A percentile compares a stretch with the other conserved stretches of the same genome.
Evolutionary conservation across 2,113 vertebrate genomes (phyloP).

Genomic region (Periophthalmodon schlosseri): DNA sequence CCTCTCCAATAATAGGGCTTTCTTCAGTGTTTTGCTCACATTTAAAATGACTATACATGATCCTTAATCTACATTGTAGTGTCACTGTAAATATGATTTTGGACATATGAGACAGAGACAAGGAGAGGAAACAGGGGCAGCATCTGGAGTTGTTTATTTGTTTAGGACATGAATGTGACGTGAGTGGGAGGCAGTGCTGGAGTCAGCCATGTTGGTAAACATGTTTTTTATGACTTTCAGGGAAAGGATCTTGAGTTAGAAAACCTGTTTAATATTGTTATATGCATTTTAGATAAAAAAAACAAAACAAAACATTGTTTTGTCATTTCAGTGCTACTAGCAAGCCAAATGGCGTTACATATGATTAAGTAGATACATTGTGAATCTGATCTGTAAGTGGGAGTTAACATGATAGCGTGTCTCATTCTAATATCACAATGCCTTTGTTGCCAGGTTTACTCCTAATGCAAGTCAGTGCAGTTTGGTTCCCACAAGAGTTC

Average conservation of each 20-base stretch:
- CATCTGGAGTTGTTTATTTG: constrained; percentile 19
- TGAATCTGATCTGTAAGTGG: not conserved
- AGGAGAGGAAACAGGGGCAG: constrained; percentile 17
- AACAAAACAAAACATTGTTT: not conserved
- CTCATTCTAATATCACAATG: not conserved
- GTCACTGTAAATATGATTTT: constrained; percentile 8
- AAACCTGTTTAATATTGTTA: not conserved
- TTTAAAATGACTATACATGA: constrained; percentile 10
- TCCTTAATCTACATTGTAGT: not conserved
- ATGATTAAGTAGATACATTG: not conserved
- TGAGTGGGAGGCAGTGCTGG: constrained; percentile 16
- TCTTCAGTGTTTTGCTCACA: constrained; percentile 17
- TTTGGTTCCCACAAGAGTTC: no score
- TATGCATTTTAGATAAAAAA: not conserved
- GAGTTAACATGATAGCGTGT: not conserved
- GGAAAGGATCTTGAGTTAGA: not conserved
- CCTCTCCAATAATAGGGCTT: constrained; percentile 10
- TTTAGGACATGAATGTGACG: not conserved
- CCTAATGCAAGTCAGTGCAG: no score
- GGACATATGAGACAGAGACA: not conserved
- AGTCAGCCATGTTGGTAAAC: constrained; percentile 7
- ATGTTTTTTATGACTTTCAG: not conserved
- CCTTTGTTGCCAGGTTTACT: not conserved
- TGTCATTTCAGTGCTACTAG: not conserved
- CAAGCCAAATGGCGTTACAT: not conserved